Conservation (phyloP, 1,140 invertebrate species). For the Tetraneura akinire region DNA sequence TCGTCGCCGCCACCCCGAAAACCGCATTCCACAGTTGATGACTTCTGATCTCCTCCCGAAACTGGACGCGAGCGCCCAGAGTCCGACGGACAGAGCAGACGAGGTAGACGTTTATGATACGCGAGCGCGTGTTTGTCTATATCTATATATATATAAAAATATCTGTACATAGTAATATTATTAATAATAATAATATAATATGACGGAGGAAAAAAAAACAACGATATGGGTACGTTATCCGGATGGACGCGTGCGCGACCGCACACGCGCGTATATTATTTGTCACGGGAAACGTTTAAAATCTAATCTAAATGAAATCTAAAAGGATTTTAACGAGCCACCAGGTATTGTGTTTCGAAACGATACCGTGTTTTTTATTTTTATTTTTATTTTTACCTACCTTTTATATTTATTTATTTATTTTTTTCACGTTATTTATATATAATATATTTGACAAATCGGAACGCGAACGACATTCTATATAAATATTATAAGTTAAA, state of each 20-base stretch:
- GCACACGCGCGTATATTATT: slow-evolving; percentile 12
- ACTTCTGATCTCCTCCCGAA: slow-evolving; percentile 48
- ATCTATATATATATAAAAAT: neutral
- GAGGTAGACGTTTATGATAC: slow-evolving; percentile 2
- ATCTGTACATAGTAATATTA: neutral
- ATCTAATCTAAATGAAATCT: slow-evolving; percentile 41
- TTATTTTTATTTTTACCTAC: neutral
- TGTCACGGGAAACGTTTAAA: slow-evolving; percentile 24
- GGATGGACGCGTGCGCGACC: slow-evolving; percentile 34
- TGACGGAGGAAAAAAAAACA: neutral
- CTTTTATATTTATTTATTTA: neutral
- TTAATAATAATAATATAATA: neutral
- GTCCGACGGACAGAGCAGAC: neutral
- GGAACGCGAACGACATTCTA: slow-evolving; percentile 19
- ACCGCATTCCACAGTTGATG: slow-evolving; percentile 49
- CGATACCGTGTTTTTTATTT: neutral
- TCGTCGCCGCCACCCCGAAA: slow-evolving; percentile 14
- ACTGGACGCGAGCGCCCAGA: slow-evolving; percentile 8
- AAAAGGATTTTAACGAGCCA: slow-evolving; percentile 37
- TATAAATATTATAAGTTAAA: neutral
- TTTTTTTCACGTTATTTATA: neutral
- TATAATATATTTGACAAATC: slow-evolving; percentile 6
- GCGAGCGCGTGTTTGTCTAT: neutral
- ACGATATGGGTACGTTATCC: neutral
- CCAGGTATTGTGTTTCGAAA: slow-evolving; percentile 29